A percentile compares a stretch with the other conserved stretches of the same genome.
These are phyloP conservation scores for Benthosema pterotum DNA, from an alignment of 2,797 vertebrate species.

Conservation along the genomic window DNA sequence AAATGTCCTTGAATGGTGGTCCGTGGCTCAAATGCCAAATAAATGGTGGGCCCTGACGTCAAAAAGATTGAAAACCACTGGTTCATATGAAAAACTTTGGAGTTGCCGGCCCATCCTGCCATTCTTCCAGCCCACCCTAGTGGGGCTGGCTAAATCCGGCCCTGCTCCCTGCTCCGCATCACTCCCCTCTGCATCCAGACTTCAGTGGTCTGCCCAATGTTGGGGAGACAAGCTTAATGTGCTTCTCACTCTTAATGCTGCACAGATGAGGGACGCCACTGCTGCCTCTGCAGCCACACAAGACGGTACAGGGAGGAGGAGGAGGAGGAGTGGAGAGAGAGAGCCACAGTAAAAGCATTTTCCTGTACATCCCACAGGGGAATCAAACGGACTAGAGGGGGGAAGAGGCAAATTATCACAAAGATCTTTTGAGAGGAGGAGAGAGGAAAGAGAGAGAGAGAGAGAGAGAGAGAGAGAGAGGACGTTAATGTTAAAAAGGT, in stretches of 20 bases:
- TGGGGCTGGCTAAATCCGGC: too few relatives aligned
- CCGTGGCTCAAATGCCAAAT: too few relatives aligned
- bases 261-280: conserved; percentile 65
- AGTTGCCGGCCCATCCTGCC: too few relatives aligned
- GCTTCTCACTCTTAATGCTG: conserved; percentile 66
- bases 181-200: conserved; percentile 27
- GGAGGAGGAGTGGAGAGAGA: conserved; percentile 16
- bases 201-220: conserved; percentile 60
- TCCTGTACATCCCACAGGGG: conserved; percentile 45
- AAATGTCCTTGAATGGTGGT: too few relatives aligned
- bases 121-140: too few relatives aligned
- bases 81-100: too few relatives aligned
- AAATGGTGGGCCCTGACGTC: too few relatives aligned
- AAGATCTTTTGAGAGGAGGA: conserved; percentile 49
- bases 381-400: conserved; percentile 39
- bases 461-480: not conserved
- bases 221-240: conserved; percentile 68
- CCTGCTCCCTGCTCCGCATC: too few relatives aligned
- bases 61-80: too few relatives aligned
- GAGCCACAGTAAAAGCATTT: conserved; percentile 46
- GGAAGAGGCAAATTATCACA: conserved; percentile 53
- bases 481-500: conserved; percentile 59
- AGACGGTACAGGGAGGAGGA: conserved; percentile 40
- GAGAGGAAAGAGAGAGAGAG: not conserved
- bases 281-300: conserved; percentile 50